A percentile compares a stretch with the other conserved stretches of the same genome.
These are phyloP conservation scores for Maccullochella peelii DNA, from an alignment of 2,113 vertebrate genomes.

Conservation along the genomic window DNA sequence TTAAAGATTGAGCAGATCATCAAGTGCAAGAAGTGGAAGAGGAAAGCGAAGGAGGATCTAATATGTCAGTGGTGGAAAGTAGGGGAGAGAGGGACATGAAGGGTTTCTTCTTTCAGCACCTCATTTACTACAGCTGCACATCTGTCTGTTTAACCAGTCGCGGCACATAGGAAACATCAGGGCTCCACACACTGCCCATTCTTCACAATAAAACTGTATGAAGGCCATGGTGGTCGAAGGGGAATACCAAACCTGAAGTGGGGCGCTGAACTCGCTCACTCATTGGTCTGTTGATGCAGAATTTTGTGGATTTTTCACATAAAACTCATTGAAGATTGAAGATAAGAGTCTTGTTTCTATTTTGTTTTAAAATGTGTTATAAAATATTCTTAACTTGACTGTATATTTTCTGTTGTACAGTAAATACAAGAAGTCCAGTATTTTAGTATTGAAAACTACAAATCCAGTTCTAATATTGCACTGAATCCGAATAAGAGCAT, in stretches of 20 bases:
- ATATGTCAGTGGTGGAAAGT: slow-evolving; percentile 36
- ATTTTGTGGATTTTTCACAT: not conserved
- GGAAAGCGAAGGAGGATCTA: slow-evolving; percentile 15
- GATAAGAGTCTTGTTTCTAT: not conserved
- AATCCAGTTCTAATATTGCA: not conserved
- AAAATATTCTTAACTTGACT: not conserved
- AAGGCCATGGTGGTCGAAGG: slow-evolving; percentile 14
- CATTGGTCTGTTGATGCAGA: not conserved
- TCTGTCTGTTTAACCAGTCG: slow-evolving; percentile 44
- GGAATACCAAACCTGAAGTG: slow-evolving; percentile 18
- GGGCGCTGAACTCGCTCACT: not conserved
- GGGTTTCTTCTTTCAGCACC: slow-evolving; percentile 63
- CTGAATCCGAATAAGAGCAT: not conserved
- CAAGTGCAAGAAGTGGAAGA: not conserved
- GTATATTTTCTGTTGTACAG: not conserved
- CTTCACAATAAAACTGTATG: slow-evolving; percentile 10
- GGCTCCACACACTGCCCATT: slow-evolving; percentile 44
- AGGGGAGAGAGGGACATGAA: slow-evolving; percentile 8
- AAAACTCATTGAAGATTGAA: not conserved
- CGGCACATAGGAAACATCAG: slow-evolving; percentile 40
- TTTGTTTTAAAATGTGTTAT: slow-evolving; percentile 6
- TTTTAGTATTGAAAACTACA: not conserved
- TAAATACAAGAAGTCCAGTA: not conserved
- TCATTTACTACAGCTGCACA: slow-evolving; percentile 60
- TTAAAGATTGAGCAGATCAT: not conserved